phyloP scores from a whole-genome alignment of 1,140 invertebrate genomes.

The Tribolium castaneum region DNA sequence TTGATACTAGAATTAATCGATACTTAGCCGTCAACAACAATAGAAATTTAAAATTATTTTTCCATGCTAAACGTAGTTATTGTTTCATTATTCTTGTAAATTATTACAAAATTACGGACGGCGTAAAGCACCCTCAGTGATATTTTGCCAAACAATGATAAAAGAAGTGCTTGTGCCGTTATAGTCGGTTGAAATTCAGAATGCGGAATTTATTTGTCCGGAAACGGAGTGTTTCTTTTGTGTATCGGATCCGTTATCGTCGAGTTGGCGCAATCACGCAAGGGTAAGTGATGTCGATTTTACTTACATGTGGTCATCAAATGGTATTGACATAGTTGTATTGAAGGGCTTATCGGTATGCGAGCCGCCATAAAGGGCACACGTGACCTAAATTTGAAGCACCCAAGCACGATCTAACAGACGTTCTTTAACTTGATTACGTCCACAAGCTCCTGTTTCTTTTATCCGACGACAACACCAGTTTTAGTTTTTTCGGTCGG shows the following conservation, averaged over 20 bases:
- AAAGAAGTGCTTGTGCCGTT: too few relatives aligned
- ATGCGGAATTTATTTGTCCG: not conserved
- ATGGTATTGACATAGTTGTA: constrained; percentile 39
- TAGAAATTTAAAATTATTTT: too few relatives aligned
- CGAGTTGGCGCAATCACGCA: constrained; percentile 17
- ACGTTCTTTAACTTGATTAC: constrained; percentile 44
- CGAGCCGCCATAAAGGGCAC: constrained; percentile 32
- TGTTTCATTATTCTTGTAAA: too few relatives aligned
- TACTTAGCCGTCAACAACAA: too few relatives aligned
- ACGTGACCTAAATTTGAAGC: constrained; percentile 36
- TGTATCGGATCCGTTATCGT: not conserved
- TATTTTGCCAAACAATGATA: too few relatives aligned
- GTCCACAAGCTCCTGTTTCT: constrained; percentile 31
- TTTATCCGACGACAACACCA: constrained; percentile 24
- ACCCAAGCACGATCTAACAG: constrained; percentile 22
- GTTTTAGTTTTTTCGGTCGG: constrained; percentile 15
- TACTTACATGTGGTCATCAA: constrained; percentile 38
- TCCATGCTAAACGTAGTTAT: too few relatives aligned
- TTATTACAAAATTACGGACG: too few relatives aligned
- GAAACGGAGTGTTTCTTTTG: not conserved
- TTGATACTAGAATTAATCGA: too few relatives aligned
- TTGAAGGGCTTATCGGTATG: constrained; percentile 36
- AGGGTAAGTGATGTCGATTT: constrained; percentile 32
- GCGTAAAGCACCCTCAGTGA: too few relatives aligned
- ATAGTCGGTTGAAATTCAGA: too few relatives aligned